These are phyloP conservation scores for Sebastes kiyomatsui DNA, from an alignment of 2,797 vertebrate genomes.

Conservation along the genomic window DNA sequence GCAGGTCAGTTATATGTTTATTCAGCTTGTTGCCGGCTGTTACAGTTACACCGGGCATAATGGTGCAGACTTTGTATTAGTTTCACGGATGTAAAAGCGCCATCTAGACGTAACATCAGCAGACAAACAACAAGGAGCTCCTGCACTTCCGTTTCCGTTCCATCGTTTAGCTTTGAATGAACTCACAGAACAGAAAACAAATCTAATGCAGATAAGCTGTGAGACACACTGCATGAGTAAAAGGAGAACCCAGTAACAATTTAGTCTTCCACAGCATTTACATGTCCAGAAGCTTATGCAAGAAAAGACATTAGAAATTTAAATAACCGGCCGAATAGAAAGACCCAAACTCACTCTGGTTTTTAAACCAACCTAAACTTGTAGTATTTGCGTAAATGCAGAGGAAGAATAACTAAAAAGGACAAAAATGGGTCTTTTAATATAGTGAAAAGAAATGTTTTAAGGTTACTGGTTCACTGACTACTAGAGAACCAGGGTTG, in stretches of 20 bases:
- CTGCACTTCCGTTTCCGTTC: constrained; percentile 53
- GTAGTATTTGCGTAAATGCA: constrained; percentile 59
- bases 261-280: constrained; percentile 68
- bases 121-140: constrained; percentile 63
- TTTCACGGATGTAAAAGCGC: constrained; percentile 70
- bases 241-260: constrained; percentile 63
- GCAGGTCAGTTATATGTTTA: constrained; percentile 79
- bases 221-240: constrained; percentile 42
- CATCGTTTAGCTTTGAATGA: constrained; percentile 60
- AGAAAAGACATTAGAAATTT: constrained; percentile 9
- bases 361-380: constrained; percentile 30
- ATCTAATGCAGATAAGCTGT: constrained; percentile 45
- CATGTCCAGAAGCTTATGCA: constrained; percentile 8
- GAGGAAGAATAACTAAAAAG: constrained; percentile 63
- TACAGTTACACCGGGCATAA: constrained; percentile 66
- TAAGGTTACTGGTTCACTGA: constrained; percentile 70
- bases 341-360: constrained; percentile 14
- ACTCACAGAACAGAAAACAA: constrained; percentile 58
- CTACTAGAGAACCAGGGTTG: constrained; percentile 59
- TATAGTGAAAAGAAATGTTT: constrained; percentile 42
- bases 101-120: constrained; percentile 57
- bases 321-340: constrained; percentile 22
- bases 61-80: constrained; percentile 62
- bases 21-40: constrained; percentile 77
- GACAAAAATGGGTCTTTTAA: constrained; percentile 47